phyloP scores from a whole-genome alignment of 2,888 invertebrate genomes.

The Epinotia ramella region DNA sequence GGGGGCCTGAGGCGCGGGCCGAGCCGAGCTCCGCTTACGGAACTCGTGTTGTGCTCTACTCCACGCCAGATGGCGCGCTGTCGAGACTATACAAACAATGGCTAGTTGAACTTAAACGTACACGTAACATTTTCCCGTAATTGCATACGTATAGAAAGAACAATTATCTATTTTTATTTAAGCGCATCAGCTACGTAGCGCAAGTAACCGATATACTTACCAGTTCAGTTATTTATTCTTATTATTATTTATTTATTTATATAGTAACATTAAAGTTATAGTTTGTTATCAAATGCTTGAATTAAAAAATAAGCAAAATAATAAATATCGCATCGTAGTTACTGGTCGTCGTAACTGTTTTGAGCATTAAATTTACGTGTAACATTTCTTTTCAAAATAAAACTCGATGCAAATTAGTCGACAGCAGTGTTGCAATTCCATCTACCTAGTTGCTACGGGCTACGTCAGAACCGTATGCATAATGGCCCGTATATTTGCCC shows the following conservation, averaged over 20 bases:
- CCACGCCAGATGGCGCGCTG: constrained; percentile 73
- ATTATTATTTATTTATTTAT: too few relatives aligned
- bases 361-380: neutral
- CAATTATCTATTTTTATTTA: neutral
- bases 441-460: constrained; percentile 51
- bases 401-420: constrained; percentile 26
- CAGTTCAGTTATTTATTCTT: too few relatives aligned
- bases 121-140: neutral
- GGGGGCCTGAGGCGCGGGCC: constrained; percentile 66
- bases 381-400: constrained; percentile 17
- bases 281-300: neutral
- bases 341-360: neutral
- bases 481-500: constrained; percentile 60
- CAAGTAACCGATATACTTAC: neutral
- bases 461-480: constrained; percentile 56
- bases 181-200: neutral
- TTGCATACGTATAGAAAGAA: neutral
- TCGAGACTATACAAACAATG: constrained; percentile 22
- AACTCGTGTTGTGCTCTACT: constrained; percentile 61
- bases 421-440: constrained; percentile 58
- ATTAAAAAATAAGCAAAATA: neutral
- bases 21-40: constrained; percentile 56
- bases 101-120: constrained; percentile 4
- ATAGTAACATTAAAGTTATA: too few relatives aligned
- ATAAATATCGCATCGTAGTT: neutral